phyloP scores from a whole-genome alignment of 2,888 invertebrate species.

The Amphipyra tragopoginis region DNA sequence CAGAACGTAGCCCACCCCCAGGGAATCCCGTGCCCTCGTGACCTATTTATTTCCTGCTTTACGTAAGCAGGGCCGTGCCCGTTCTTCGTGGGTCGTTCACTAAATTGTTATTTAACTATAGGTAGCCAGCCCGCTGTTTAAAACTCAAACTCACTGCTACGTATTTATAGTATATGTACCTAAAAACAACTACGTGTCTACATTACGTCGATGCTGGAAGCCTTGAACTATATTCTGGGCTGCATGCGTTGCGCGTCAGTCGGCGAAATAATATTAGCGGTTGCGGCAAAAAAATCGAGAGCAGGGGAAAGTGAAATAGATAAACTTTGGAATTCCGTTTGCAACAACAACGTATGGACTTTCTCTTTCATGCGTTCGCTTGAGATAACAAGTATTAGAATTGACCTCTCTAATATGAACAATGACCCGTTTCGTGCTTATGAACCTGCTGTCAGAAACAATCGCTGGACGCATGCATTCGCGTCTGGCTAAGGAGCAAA shows the following conservation, averaged over 20 bases:
- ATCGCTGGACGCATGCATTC: too few relatives aligned
- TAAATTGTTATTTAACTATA: constrained; percentile 36
- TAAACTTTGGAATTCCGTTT: constrained; percentile 68
- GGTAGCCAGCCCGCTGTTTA: not conserved
- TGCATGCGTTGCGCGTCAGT: not conserved
- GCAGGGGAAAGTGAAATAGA: constrained; percentile 70
- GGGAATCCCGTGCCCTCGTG: constrained; percentile 67
- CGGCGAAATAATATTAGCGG: constrained; percentile 31
- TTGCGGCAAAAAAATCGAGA: constrained; percentile 36
- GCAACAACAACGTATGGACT: constrained; percentile 62
- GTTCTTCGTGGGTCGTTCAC: constrained; percentile 51
- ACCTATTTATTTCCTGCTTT: constrained; percentile 81
- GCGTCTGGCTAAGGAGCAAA: not conserved
- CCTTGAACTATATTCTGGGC: constrained; percentile 37
- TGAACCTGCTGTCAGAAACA: not conserved
- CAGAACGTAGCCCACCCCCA: constrained; percentile 45
- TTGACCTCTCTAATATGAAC: constrained; percentile 57
- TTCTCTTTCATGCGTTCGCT: constrained; percentile 69
- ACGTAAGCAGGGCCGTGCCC: constrained; percentile 64
- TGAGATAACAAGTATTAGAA: constrained; percentile 62
- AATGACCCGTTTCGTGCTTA: constrained; percentile 8
- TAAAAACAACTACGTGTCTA: constrained; percentile 13
- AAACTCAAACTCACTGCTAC: constrained; percentile 11
- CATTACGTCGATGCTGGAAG: constrained; percentile 11
- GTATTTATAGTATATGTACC: not conserved